A percentile compares a stretch with the other conserved stretches of the same genome.
Evolutionary conservation across 2,797 vertebrate species (phyloP).

Genomic region (Triplophysa yarkandensis): DNA sequence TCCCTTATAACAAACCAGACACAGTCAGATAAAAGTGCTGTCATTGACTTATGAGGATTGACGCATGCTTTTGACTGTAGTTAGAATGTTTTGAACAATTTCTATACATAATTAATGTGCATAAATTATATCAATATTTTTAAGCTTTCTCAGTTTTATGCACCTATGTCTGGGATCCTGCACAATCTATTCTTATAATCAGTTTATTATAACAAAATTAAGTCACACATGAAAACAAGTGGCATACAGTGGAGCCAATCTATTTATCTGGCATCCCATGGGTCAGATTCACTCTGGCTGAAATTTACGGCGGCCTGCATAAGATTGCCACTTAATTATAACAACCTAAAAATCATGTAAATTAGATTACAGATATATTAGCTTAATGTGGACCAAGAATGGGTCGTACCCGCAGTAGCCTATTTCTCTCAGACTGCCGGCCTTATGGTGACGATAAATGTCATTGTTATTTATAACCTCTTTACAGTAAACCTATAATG

Average conservation of each 20-base stretch:
- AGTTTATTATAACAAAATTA: not conserved
- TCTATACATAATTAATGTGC: too few relatives aligned
- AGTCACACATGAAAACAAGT: not conserved
- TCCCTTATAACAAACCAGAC: not conserved
- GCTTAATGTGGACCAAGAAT: not conserved
- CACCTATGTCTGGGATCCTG: not conserved
- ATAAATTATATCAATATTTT: not conserved
- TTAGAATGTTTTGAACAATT: not conserved
- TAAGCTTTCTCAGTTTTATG: not conserved
- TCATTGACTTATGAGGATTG: not conserved
- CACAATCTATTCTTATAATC: not conserved
- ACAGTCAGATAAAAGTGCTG: not conserved
- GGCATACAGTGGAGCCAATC: not conserved
- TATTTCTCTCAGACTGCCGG: not conserved
- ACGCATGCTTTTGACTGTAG: not conserved
- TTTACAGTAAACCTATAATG: not conserved
- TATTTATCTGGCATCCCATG: not conserved
- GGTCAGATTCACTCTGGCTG: not conserved
- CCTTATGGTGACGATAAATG: conserved; percentile 5
- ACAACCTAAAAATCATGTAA: conserved; percentile 17
- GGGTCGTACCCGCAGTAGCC: not conserved
- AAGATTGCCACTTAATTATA: not conserved
- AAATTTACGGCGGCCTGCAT: not conserved
- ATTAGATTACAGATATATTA: conserved; percentile 8
- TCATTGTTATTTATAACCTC: not conserved